Conservation (phyloP, 2,888 invertebrate genomes). For the Tachina fera region DNA sequence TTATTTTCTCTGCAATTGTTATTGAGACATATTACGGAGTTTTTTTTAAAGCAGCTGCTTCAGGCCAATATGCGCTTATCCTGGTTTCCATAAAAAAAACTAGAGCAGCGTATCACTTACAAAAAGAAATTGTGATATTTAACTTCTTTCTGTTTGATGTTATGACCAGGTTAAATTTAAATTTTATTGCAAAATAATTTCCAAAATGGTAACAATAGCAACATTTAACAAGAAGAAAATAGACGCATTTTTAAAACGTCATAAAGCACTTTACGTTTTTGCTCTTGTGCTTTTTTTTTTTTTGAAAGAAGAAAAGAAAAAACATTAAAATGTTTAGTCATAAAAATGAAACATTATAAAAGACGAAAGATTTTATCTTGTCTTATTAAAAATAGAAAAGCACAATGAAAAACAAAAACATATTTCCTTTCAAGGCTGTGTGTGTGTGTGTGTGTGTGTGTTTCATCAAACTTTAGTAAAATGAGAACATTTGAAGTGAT, state of each 20-base stretch:
- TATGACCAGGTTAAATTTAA: slow-evolving; percentile 6
- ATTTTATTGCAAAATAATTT: neutral
- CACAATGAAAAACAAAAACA: neutral
- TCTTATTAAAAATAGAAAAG: slow-evolving; percentile 2
- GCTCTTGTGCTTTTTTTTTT: neutral
- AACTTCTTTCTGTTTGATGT: neutral
- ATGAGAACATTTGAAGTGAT: slow-evolving; percentile 58
- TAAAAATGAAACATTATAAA: slow-evolving; percentile 31
- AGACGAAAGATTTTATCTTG: slow-evolving; percentile 21
- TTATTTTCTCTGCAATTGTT: too few relatives aligned
- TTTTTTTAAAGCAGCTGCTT: too few relatives aligned
- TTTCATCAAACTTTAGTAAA: neutral
- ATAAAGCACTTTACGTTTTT: slow-evolving; percentile 10
- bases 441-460: neutral
- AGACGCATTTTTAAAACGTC: slow-evolving; percentile 22
- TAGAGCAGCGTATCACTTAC: neutral
- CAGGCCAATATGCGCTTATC: neutral
- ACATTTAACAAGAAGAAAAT: neutral
- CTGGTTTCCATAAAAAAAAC: neutral
- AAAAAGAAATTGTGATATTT: neutral
- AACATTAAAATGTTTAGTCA: slow-evolving; percentile 3
- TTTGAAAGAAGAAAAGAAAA: neutral
- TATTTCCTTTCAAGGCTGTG: neutral
- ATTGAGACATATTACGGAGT: too few relatives aligned
- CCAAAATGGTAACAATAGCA: neutral